Evolutionary conservation across 1,140 invertebrate genomes (phyloP).

Genomic region (Yoshiicerus persimilis): DNA sequence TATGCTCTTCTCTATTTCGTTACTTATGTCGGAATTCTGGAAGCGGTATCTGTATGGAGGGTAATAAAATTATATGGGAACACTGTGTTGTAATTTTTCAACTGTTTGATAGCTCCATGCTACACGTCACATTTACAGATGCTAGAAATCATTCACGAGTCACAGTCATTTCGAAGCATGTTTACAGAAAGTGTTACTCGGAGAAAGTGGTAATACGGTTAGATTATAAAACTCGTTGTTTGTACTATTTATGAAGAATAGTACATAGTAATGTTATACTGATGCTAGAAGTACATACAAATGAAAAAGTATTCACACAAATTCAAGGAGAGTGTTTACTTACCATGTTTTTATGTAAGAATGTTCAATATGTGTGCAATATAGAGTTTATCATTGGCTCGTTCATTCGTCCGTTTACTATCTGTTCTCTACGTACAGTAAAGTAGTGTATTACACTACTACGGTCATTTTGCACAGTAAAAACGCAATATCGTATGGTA

Average conservation of each 20-base stretch:
- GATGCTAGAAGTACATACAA: background rate
- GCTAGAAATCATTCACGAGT: background rate
- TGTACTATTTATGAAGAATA: background rate
- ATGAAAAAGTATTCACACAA: background rate
- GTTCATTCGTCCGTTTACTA: background rate
- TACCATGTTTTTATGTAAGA: background rate
- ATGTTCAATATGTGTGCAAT: background rate
- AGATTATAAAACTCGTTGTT: background rate
- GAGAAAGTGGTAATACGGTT: background rate
- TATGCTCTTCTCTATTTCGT: background rate
- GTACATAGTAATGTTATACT: background rate
- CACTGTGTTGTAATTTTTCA: constrained; percentile 4
- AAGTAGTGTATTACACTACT: background rate
- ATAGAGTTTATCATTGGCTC: background rate
- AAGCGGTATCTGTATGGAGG: background rate
- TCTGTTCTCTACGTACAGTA: background rate
- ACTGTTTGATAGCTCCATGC: background rate
- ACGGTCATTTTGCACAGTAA: background rate
- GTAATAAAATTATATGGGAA: background rate
- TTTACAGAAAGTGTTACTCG: background rate
- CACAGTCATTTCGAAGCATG: background rate
- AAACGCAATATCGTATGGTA: background rate
- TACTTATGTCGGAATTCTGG: background rate
- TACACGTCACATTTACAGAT: constrained; percentile 14
- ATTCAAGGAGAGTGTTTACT: background rate